Evolutionary conservation across 2,888 invertebrate genomes (phyloP).

Genomic region (Petrolisthes cinctipes): DNA sequence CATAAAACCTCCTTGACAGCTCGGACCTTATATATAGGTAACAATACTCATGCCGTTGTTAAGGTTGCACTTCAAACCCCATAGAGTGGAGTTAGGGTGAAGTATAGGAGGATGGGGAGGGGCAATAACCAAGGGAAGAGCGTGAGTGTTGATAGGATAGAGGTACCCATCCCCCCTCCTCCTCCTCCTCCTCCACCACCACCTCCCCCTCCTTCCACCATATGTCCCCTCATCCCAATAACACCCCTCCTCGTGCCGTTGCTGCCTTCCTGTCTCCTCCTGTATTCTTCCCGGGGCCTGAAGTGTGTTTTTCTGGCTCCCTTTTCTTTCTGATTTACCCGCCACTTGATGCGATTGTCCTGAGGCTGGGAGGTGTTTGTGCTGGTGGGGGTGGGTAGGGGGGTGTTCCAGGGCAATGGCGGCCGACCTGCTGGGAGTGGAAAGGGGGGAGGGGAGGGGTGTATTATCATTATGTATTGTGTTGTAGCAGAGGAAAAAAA

Average conservation of each 20-base stretch:
- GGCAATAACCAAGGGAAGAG: not conserved
- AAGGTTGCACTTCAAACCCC: not conserved
- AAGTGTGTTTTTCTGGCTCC: not conserved
- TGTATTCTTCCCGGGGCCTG: not conserved
- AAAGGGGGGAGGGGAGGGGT: not conserved
- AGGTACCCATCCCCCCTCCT: not conserved
- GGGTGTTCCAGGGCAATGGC: not conserved
- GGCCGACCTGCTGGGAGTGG: not conserved
- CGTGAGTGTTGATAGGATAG: not conserved
- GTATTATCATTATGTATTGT: too few species aligned
- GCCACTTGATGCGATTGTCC: not conserved
- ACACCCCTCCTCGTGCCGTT: not conserved
- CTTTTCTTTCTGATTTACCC: not conserved
- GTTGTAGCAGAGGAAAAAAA: not conserved
- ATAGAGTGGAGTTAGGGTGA: not conserved
- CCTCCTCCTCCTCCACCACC: not conserved
- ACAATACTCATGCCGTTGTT: not conserved
- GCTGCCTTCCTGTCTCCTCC: not conserved
- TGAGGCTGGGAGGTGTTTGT: not conserved
- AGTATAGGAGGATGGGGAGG: not conserved
- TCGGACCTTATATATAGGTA: too few species aligned
- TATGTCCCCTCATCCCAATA: not conserved
- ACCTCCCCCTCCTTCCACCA: not conserved
- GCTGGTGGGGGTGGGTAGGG: not conserved
- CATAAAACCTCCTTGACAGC: too few species aligned